phyloP scores from a whole-genome alignment of 2,113 vertebrate genomes.

The Gallinago media region DNA sequence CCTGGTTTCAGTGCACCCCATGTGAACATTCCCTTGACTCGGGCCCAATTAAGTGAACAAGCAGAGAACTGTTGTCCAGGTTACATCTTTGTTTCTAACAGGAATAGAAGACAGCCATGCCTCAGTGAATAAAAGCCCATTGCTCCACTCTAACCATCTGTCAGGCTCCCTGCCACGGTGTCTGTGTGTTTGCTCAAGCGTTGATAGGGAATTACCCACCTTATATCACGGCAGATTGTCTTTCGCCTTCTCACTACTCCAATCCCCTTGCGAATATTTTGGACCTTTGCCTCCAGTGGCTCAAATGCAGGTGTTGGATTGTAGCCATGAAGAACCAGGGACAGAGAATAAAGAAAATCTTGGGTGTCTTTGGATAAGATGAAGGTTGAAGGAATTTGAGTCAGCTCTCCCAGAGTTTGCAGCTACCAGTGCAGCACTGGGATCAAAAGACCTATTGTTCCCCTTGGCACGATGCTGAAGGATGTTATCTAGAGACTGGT shows the following conservation, averaged over 20 bases:
- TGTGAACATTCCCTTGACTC: rapidly evolving
- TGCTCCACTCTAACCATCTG: conserved; percentile 7
- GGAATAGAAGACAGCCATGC: neutral
- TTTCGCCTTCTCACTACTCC: neutral
- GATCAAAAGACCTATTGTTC: conserved; percentile 11
- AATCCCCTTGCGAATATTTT: neutral
- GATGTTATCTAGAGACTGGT: neutral
- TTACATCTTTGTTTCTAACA: neutral
- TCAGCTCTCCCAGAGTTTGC: neutral
- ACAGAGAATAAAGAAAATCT: conserved; percentile 5
- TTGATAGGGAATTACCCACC: conserved; percentile 17
- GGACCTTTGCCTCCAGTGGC: conserved; percentile 19
- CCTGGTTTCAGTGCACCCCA: neutral
- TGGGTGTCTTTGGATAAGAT: neutral
- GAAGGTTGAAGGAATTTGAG: neutral
- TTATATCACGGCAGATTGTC: neutral
- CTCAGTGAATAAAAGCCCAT: neutral
- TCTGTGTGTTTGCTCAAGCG: conserved; percentile 16
- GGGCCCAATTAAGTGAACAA: rapidly evolving
- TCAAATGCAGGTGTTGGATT: neutral
- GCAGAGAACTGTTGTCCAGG: neutral
- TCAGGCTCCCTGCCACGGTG: neutral
- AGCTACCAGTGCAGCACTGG: neutral
- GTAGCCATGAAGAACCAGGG: neutral
- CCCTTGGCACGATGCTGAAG: neutral